Percentiles rank a stretch among this genome's conserved stretches.
Evolutionary conservation across 2,113 vertebrate genomes (phyloP).

Genomic region (Lepus americanus): DNA sequence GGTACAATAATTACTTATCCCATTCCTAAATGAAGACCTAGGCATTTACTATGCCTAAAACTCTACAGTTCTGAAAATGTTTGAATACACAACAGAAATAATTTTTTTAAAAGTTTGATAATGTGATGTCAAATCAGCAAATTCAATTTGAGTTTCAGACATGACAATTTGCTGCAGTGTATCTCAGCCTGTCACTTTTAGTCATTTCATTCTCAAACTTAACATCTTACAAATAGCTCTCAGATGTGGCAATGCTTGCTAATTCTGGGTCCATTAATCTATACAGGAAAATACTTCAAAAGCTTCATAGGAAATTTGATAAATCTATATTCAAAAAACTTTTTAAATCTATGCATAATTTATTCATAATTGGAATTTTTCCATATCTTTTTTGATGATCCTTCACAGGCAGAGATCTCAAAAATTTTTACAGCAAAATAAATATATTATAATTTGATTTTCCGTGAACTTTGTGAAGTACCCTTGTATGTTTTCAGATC

Average conservation of each 20-base stretch:
- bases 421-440: too few relatives aligned
- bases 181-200: neutral
- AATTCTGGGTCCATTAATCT: neutral
- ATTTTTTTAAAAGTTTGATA: neutral
- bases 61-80: neutral
- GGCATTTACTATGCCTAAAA: conserved; percentile 32
- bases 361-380: too few relatives aligned
- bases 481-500: neutral
- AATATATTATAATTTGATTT: too few relatives aligned
- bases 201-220: conserved; percentile 39
- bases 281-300: neutral
- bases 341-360: too few relatives aligned
- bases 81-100: neutral
- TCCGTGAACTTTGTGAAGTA: too few relatives aligned
- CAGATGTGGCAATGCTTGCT: neutral
- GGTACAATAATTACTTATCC: neutral
- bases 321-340: too few relatives aligned
- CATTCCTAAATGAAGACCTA: neutral
- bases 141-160: conserved; percentile 24
- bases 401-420: too few relatives aligned
- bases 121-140: neutral
- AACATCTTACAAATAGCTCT: conserved; percentile 44
- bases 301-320: too few relatives aligned
- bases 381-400: too few relatives aligned
- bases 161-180: neutral